Base-by-base conservation (phyloP, 2,888 invertebrate species). In the Fragum whitleyi region DNA sequence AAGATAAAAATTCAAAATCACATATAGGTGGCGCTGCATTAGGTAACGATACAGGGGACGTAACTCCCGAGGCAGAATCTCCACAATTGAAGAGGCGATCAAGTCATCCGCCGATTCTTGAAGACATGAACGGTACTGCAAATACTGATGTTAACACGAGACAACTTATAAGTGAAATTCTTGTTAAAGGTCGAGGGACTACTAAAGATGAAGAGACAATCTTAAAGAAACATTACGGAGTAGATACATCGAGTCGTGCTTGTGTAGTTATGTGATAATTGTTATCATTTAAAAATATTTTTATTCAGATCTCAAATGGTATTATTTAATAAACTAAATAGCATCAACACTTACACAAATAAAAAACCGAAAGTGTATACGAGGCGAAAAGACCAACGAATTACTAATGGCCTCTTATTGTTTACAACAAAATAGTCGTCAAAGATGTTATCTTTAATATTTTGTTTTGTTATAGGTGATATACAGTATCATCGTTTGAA, bases 191-290 rank as follows among this genome's bases (percentile, higher is more conserved):
- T 75, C n/a, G 70, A 71, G 23, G 70, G 76, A 14, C 74, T 69
- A 29, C 65, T 77, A 29, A 80, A 62, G 74, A 69, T 68, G 72
- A 67, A 74, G 14, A 80, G 80, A 73, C 72, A 75, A 26, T 77
- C 79, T 51, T 61, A 71, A 53, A 74, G 62, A 23, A 74, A 69
- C 21, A 73, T 62, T 53, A 55, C 36, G 74, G 69, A 51, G 39
- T 74, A 61, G 71, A 71, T 51, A 23, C 42, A 71, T n/a, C 65
- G 51, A 86, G 85, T 74, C 75, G 73, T 42, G 80, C 85, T 26
- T 86, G 85, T 59, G 42, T 47, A 23, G 77, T 86, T 14, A 86
- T 86, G 85, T 86, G 47, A 47, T 47, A 47, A 9, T 36, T 36
- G 32, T 6, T 36, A 36, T 36, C 9, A 36, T n/a, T n/a, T n/a